phyloP scores from a whole-genome alignment of 2,888 invertebrate genomes.

The Ceriagrion tenellum region DNA sequence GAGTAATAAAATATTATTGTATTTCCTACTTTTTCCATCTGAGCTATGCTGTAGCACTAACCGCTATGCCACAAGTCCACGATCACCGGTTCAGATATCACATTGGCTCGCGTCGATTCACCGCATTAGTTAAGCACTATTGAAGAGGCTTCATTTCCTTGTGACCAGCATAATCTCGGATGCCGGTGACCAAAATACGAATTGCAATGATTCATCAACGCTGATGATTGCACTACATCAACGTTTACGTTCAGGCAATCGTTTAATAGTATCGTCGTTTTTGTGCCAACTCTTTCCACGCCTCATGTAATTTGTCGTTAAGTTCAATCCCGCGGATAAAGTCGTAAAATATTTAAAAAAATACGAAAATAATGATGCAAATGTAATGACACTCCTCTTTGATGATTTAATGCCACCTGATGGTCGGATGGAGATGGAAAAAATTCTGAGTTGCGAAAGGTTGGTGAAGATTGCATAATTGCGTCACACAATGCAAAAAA shows the following conservation, averaged over 20 bases:
- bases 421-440: neutral
- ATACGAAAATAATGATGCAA: neutral
- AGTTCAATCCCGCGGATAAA: neutral
- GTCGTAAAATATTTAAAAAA: neutral
- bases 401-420: slow-evolving; percentile 1
- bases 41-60: no score
- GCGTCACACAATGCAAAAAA: slow-evolving; percentile 1
- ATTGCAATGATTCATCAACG: neutral
- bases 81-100: no score
- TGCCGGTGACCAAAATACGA: neutral
- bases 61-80: no score
- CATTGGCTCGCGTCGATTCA: no score
- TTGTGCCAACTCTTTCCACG: neutral
- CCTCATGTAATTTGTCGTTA: no score
- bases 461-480: neutral
- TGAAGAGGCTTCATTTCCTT: no score
- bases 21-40: no score
- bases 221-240: neutral
- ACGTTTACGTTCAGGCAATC: neutral
- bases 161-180: no score
- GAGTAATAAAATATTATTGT: no score
- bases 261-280: neutral
- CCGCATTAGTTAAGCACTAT: no score
- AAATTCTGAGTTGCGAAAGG: neutral
- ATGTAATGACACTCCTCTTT: slow-evolving; percentile 9